Evolutionary conservation across 1,140 invertebrate genomes (phyloP).

Genomic region (Drosophila lacertosa): DNA sequence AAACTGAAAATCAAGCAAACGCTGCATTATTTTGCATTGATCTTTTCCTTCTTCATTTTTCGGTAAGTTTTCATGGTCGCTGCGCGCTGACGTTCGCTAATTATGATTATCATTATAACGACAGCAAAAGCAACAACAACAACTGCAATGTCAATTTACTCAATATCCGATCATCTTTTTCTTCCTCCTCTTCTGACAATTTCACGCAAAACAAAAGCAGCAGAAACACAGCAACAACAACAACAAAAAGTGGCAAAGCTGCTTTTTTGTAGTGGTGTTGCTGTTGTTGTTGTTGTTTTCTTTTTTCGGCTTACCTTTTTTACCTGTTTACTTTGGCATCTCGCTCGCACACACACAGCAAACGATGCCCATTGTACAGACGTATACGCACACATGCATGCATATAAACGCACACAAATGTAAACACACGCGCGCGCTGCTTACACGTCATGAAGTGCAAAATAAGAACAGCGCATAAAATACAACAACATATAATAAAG

Average conservation of each 20-base stretch:
- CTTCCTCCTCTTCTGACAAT: conserved; percentile 26
- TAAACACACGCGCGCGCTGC: conserved; percentile 65
- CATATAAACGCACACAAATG: conserved; percentile 50
- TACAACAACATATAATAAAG: conserved; percentile 42
- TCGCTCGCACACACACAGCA: conserved; percentile 46
- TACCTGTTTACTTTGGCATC: conserved; percentile 71
- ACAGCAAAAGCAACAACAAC: not conserved
- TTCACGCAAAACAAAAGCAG: conserved; percentile 45
- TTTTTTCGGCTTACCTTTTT: conserved; percentile 69
- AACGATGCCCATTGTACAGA: conserved; percentile 45
- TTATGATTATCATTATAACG: conserved; percentile 37
- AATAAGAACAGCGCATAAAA: conserved; percentile 70
- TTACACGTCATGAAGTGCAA: conserved; percentile 81
- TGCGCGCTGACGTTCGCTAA: conserved; percentile 35
- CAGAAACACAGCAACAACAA: conserved; percentile 24
- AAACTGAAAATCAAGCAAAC: conserved; percentile 36
- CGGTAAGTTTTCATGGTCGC: conserved; percentile 35
- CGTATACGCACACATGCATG: conserved; percentile 16
- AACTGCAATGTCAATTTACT: conserved; percentile 46
- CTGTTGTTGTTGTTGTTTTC: conserved; percentile 48
- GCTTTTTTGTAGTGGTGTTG: conserved; percentile 45
- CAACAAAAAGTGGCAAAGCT: conserved; percentile 70
- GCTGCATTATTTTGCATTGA: conserved; percentile 31
- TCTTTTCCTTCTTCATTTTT: conserved; percentile 19
- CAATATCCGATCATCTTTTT: conserved; percentile 32